A percentile compares a stretch with the other conserved stretches of the same genome.
These are phyloP conservation scores for Irena cyanogastra DNA, from an alignment of 2,113 vertebrate species.

Conservation along the genomic window DNA sequence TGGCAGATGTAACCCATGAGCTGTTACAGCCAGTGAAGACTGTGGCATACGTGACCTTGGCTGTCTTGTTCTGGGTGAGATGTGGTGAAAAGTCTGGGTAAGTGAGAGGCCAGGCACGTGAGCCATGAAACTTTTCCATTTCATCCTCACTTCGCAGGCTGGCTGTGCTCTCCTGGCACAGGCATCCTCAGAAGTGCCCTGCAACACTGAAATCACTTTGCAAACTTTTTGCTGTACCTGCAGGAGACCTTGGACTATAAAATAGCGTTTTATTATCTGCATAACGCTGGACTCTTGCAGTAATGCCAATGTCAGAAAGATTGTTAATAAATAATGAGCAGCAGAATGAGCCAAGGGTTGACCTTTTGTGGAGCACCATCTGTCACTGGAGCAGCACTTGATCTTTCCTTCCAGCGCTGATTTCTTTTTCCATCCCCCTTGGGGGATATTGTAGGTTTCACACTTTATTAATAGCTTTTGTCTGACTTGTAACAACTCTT, in stretches of 20 bases:
- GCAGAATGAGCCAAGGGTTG: slow-evolving; percentile 61
- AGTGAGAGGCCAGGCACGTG: neutral
- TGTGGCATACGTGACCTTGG: neutral
- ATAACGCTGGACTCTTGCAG: slow-evolving; percentile 48
- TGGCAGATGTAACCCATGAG: neutral
- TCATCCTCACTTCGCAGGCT: neutral
- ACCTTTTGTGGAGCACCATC: slow-evolving; percentile 71
- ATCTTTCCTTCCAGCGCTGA: slow-evolving; percentile 12
- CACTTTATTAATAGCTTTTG: slow-evolving; percentile 29
- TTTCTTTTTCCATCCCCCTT: slow-evolving; percentile 27
- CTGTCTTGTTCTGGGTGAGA: neutral
- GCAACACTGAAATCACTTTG: slow-evolving; percentile 50
- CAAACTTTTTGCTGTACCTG: slow-evolving; percentile 68
- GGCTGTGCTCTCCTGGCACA: neutral
- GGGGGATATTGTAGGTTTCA: neutral
- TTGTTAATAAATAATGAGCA: slow-evolving; percentile 74
- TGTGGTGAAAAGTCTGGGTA: neutral
- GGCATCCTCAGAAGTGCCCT: slow-evolving; percentile 17
- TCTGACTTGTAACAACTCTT: neutral
- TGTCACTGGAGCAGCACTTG: slow-evolving; percentile 48
- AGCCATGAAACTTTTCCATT: neutral
- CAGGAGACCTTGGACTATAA: slow-evolving; percentile 64
- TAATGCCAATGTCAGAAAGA: slow-evolving; percentile 40
- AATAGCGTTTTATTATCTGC: slow-evolving; percentile 64
- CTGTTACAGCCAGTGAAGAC: accelerated